Evolutionary conservation across 1,140 invertebrate species (phyloP).

Genomic region (Hormaphis cornu): DNA sequence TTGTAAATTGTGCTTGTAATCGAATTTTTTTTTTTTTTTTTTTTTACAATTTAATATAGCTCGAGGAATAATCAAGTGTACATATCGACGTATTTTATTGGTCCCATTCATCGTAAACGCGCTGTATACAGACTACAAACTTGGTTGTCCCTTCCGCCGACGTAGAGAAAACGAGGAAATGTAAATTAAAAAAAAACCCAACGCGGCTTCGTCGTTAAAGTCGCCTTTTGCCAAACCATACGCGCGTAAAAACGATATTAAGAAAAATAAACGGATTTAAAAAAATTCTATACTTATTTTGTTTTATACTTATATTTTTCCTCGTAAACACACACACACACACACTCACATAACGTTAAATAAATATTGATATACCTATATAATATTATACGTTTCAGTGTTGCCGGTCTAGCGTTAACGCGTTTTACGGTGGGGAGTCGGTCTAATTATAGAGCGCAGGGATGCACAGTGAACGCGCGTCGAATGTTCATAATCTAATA

Average conservation of each 20-base stretch:
- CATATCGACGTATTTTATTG: too few species aligned
- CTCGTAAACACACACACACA: too few species aligned
- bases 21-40: too few species aligned
- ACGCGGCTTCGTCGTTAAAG: conserved; percentile 2
- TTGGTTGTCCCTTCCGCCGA: neutral
- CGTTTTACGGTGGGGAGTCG: conserved; percentile 1
- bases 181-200: neutral
- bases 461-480: neutral
- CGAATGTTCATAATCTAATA: neutral
- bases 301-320: too few species aligned
- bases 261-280: conserved; percentile 1
- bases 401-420: neutral
- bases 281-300: conserved; percentile 12
- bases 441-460: conserved; percentile 25
- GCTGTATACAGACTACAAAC: too few species aligned
- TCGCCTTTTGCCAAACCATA: neutral
- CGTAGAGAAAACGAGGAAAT: neutral
- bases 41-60: too few species aligned
- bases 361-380: too few species aligned
- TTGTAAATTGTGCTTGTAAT: too few species aligned
- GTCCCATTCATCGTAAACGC: too few species aligned
- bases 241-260: neutral
- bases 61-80: too few species aligned
- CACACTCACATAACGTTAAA: too few species aligned
- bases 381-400: too few species aligned